These are phyloP conservation scores for Protodeltote pygarga DNA, from an alignment of 2,888 invertebrate species.

Conservation along the genomic window DNA sequence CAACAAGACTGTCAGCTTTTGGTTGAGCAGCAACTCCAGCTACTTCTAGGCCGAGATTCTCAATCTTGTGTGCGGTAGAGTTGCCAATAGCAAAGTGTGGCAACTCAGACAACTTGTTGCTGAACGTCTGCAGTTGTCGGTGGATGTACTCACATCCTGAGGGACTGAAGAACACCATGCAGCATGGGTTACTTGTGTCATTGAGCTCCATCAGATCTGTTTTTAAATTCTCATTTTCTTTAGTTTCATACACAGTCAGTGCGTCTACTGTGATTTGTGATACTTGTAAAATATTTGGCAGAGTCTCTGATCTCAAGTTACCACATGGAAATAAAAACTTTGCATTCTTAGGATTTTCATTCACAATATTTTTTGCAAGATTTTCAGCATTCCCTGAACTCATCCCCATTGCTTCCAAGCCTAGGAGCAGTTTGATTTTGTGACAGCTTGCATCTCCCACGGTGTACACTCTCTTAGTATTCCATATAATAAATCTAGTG, in stretches of 20 bases:
- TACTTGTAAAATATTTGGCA: constrained; percentile 61
- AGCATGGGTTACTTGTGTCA: constrained; percentile 56
- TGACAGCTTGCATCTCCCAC: constrained; percentile 70
- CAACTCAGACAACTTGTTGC: constrained; percentile 65
- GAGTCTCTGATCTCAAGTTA: constrained; percentile 69
- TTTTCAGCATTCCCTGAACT: constrained; percentile 72
- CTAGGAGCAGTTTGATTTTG: constrained; percentile 66
- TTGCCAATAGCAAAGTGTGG: constrained; percentile 83
- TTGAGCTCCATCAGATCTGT: constrained; percentile 65
- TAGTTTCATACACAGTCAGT: constrained; percentile 77
- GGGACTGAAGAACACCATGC: constrained; percentile 81
- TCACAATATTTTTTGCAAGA: constrained; percentile 65
- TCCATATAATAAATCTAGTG: constrained; percentile 71
- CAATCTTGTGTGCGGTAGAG: constrained; percentile 79
- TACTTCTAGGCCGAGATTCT: constrained; percentile 76
- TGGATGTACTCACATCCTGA: constrained; percentile 80
- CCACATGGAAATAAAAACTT: constrained; percentile 79
- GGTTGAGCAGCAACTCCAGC: constrained; percentile 75
- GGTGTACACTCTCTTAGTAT: constrained; percentile 67
- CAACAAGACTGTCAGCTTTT: constrained; percentile 66
- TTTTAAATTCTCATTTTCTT: constrained; percentile 72
- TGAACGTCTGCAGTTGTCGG: constrained; percentile 76
- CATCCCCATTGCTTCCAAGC: constrained; percentile 69
- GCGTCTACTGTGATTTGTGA: constrained; percentile 65
- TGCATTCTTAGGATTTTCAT: constrained; percentile 60